Evolutionary conservation across 2,888 invertebrate genomes (phyloP), one percentile per base, ranked within the genome.

Genomic region (Limnephilus lunatus): DNA sequence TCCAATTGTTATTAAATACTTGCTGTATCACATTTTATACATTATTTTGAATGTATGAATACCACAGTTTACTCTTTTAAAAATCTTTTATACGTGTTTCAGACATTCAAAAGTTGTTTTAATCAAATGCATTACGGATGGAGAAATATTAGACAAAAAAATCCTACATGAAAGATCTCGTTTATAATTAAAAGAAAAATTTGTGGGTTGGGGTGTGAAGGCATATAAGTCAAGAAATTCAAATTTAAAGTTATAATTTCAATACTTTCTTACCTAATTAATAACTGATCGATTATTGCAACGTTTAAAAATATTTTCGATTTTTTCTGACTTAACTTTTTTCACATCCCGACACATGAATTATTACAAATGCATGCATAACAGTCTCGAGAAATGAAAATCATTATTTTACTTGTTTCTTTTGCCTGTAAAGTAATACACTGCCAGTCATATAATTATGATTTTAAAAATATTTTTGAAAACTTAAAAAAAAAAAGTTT

Each of bases 381-480:
- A 25, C 53, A 68, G 53, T 68, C 53, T 68, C 25, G 4, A 15
- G 53, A 68, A 68, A 15, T 68, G 4, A 25, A 68, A 2, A 15
- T 35, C 35, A 25, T 39, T 32, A 39, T 32, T 31, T 32, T 39
- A 39, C 32, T 15, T 39, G n/a, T 32, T 80, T 88, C 80, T 35
- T 80, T 88, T 88, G 88, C 88, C 88, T 88, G 88, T 32, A 88
- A 32, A 88, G 80, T 5, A 39, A 39, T 39, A 88, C 1, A 80
- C 19, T 88, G 80, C 80, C 68, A 88, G 87, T 32, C 87, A 68
- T 88, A 88, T 53, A 80, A 39, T 39, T 48, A 86, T 85, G 30
- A 30, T 44, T 30, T 48, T 44, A 30, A 86, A 86, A 86, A 86
- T 35, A 15, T 35, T 39, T 31, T 31, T 11, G 12, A 14, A n/a